phyloP scores from a whole-genome alignment of 2,797 vertebrate genomes.

The Syngnathus acus region DNA sequence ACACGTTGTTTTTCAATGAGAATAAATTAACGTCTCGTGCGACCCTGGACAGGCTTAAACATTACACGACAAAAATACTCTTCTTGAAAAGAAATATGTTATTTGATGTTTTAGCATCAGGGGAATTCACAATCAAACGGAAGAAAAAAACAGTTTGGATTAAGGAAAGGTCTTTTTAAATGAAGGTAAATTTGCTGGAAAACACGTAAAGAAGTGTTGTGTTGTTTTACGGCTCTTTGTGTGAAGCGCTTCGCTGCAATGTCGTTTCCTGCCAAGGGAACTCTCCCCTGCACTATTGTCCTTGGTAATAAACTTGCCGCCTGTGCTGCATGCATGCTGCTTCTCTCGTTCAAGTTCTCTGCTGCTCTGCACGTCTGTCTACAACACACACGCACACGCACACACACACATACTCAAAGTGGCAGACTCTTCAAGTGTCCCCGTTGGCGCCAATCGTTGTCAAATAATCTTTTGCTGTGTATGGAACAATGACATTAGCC shows the following conservation, averaged over 20 bases:
- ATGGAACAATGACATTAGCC: background rate
- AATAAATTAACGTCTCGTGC: background rate
- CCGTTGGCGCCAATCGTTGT: too few species aligned
- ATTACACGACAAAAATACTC: background rate
- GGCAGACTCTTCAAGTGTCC: background rate
- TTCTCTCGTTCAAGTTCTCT: constrained; percentile 92
- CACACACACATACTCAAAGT: background rate
- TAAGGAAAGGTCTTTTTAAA: background rate
- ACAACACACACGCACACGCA: background rate
- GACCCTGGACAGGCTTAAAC: background rate
- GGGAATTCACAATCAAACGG: background rate
- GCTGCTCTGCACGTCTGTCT: constrained; percentile 25
- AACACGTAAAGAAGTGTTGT: constrained; percentile 27
- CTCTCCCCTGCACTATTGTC: constrained; percentile 84
- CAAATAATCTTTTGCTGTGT: background rate
- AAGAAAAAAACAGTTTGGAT: background rate
- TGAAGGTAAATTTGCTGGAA: constrained; percentile 2
- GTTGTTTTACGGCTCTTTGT: constrained; percentile 61
- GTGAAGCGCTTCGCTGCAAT: constrained; percentile 67
- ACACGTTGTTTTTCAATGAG: background rate
- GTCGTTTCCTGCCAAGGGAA: constrained; percentile 73
- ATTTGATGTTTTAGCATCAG: background rate
- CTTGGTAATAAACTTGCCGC: constrained; percentile 96
- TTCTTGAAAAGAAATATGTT: background rate
- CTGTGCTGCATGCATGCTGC: constrained; percentile 39